Base-by-base conservation (phyloP, 2,888 invertebrate genomes). In the Ennomos fuscantarius region DNA sequence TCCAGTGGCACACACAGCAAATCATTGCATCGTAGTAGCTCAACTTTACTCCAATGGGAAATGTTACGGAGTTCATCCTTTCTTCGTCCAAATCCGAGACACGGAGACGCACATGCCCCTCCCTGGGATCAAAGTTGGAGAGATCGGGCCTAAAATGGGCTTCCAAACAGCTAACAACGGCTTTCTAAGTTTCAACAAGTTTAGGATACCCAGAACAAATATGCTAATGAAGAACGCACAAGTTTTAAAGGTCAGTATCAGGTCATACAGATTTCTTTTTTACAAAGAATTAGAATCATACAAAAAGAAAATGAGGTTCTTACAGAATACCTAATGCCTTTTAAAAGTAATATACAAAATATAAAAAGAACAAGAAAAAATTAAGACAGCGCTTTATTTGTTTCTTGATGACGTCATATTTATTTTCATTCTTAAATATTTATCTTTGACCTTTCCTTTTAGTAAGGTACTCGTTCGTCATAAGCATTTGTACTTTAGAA, bases 211-310 rank as follows among this genome's bases (percentile, higher is more conserved):
- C 0, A 93, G 97, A 45, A 93, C 93, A n/a, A 93, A 96, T 64
- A 96, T 99, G 97, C 84, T 99, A 15, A 98, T 98, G 98, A 97
- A 96, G 85, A 96, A 98, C 86, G 95, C 96, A 55, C 94, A 97
- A 93, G 97, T 98, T 68, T 78, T 93, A 51, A 85, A 93, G 81
- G 93, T 93, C 70, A 56, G 57, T 53, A 8, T 24, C 6, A 6
- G 24, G 2, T 6, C 5, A 24, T 24, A 24, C 24, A 24, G 15
- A 15, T 15, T 15, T 5, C 24, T 24, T 3, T 24, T 24, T 24
- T 24, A 6, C 6, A 6, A 24, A 6, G 24, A 6, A 24, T 15
- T 15, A 15, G 15, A 6, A 24, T 24, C 24, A 6, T 24, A 24
- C 24, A 24, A 24, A 24, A 24, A 24, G 0, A 24, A 24, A 24